phyloP scores from a whole-genome alignment of 1,140 invertebrate genomes.

The Leptoteleia sp. region DNA sequence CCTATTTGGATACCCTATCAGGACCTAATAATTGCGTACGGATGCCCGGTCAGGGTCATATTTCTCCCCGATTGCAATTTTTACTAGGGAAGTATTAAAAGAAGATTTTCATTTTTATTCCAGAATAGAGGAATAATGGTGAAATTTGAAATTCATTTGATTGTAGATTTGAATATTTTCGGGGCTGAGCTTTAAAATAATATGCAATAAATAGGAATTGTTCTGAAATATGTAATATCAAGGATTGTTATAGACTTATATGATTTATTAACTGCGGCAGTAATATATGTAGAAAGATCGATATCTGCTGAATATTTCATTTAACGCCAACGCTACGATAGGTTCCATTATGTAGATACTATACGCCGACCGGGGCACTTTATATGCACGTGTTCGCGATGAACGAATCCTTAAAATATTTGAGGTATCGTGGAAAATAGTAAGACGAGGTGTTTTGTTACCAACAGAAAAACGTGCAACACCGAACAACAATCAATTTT shows the following conservation, averaged over 20 bases:
- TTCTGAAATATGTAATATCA: conserved; percentile 36
- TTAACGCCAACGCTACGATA: conserved; percentile 58
- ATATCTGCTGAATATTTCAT: conserved; percentile 64
- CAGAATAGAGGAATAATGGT: too few relatives aligned
- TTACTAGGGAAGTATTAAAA: too few relatives aligned
- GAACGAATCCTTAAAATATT: conserved; percentile 62
- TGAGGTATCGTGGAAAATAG: conserved; percentile 40
- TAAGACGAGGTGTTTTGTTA: conserved; percentile 43
- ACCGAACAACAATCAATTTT: conserved; percentile 31
- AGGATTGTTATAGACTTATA: conserved; percentile 43
- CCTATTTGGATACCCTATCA: too few relatives aligned
- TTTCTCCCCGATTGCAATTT: too few relatives aligned
- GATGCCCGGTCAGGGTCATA: too few relatives aligned
- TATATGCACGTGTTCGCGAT: conserved; percentile 57
- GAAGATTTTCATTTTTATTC: too few relatives aligned
- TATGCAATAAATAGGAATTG: conserved; percentile 28
- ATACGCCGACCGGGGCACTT: conserved; percentile 48
- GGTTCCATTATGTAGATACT: conserved; percentile 63
- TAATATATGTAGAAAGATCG: conserved; percentile 56
- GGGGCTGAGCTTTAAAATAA: conserved; percentile 7
- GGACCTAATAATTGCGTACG: too few relatives aligned
- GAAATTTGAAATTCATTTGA: too few relatives aligned
- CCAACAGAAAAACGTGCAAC: conserved; percentile 1
- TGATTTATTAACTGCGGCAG: conserved; percentile 62
- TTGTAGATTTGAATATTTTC: too few relatives aligned